Percentiles rank a stretch among this genome's conserved stretches.
Conservation (phyloP, 2,797 vertebrate species). For the Urosaurus nigricauda region DNA sequence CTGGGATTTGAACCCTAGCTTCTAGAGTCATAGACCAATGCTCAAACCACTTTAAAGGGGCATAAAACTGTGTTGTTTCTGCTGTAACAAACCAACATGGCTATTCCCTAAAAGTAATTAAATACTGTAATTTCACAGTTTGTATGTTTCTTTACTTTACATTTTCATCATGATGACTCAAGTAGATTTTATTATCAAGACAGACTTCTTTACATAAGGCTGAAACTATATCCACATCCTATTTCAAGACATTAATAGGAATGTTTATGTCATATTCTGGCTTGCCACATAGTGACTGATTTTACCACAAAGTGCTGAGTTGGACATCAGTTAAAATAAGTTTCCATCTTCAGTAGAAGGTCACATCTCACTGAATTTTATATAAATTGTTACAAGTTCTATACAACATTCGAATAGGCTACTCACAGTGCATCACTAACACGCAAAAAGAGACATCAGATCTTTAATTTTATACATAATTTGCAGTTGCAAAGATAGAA, state of each 20-base stretch:
- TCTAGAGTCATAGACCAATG: too few species aligned
- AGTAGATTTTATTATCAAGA: slow-evolving; percentile 6
- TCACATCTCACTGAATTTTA: slow-evolving; percentile 14
- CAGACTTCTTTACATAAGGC: not conserved
- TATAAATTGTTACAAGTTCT: not conserved
- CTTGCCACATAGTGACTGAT: slow-evolving; percentile 13
- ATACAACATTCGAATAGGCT: not conserved
- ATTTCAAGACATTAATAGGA: slow-evolving; percentile 21
- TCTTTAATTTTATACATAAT: not conserved
- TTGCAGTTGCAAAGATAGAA: not conserved
- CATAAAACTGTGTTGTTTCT: not conserved
- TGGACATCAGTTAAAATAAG: slow-evolving; percentile 23
- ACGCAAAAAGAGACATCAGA: not conserved
- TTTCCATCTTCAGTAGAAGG: slow-evolving; percentile 32
- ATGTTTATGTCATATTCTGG: slow-evolving; percentile 1
- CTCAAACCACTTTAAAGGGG: too few species aligned
- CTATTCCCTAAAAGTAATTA: too few species aligned
- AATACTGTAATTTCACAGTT: not conserved
- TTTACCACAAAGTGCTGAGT: slow-evolving; percentile 7
- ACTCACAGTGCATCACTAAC: not conserved
- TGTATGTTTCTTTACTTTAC: not conserved
- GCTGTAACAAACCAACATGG: not conserved
- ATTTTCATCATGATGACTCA: slow-evolving; percentile 1
- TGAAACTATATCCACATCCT: not conserved
- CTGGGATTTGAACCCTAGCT: too few species aligned